Conservation (phyloP, 2,113 vertebrate genomes). For the Ploceus nigricollis region DNA sequence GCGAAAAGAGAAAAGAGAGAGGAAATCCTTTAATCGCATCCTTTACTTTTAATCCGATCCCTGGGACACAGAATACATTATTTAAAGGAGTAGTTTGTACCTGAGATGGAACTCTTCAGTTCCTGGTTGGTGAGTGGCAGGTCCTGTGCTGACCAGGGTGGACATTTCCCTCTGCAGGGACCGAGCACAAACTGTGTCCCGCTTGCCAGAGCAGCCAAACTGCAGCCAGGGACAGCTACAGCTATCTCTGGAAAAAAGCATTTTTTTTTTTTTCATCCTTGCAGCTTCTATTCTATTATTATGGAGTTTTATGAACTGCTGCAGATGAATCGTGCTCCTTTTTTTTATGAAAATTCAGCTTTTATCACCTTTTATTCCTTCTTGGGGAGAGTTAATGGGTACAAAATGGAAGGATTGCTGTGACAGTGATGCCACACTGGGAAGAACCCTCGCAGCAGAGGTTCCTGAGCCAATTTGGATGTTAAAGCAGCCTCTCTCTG, state of each 20-base stretch:
- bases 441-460: neutral
- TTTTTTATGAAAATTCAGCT: neutral
- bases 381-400: neutral
- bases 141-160: neutral
- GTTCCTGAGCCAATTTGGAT: neutral
- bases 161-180: neutral
- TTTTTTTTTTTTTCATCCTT: neutral
- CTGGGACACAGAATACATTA: neutral
- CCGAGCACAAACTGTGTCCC: neutral
- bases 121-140: fast-evolving
- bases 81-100: neutral
- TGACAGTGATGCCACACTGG: neutral
- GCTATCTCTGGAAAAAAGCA: neutral
- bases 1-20: neutral
- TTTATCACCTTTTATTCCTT: neutral
- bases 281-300: neutral
- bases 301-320: neutral
- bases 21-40: neutral
- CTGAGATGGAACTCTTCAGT: neutral
- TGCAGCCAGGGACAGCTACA: neutral
- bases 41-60: neutral
- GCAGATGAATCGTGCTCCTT: neutral
- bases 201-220: neutral
- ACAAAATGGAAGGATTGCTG: neutral
- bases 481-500: neutral